Evolutionary conservation across 2,888 invertebrate species (phyloP).

Genomic region (Diarsia dahlii): DNA sequence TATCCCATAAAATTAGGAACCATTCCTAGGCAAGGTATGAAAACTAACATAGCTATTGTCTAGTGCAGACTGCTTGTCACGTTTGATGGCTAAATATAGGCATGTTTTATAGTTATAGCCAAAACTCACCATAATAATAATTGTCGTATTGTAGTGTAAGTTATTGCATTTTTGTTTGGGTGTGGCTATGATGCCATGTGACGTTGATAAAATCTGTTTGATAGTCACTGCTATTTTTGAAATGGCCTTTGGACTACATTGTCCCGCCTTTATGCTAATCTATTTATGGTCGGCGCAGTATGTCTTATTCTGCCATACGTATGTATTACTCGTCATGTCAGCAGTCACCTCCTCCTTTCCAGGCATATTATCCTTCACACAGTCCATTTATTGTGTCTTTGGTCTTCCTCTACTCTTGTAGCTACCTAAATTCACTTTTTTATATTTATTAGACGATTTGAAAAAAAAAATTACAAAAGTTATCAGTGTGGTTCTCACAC

Average conservation of each 20-base stretch:
- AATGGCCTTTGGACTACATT: background rate
- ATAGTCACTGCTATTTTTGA: background rate
- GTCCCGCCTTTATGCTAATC: too few relatives aligned
- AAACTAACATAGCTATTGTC: background rate
- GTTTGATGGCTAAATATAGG: conserved; percentile 30
- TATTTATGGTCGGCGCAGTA: too few relatives aligned
- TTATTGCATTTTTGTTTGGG: conserved; percentile 28
- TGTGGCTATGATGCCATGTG: conserved; percentile 8
- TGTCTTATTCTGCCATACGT: too few relatives aligned
- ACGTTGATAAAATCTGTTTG: background rate
- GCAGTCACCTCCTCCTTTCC: too few relatives aligned
- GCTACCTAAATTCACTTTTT: too few relatives aligned
- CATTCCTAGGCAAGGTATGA: background rate
- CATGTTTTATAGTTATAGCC: conserved; percentile 38
- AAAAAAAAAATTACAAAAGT: too few relatives aligned
- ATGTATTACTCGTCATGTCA: too few relatives aligned
- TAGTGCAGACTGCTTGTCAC: conserved; percentile 17
- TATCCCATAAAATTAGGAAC: background rate
- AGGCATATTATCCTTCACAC: too few relatives aligned
- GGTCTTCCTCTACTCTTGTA: too few relatives aligned
- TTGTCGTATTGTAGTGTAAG: conserved; percentile 36
- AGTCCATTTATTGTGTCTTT: too few relatives aligned
- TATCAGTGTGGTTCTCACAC: too few relatives aligned
- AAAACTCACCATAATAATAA: conserved; percentile 36
- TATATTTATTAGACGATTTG: too few relatives aligned